Percentiles rank a stretch among this genome's conserved stretches.
phyloP scores from a whole-genome alignment of 2,113 vertebrate genomes.

The Craseonycteris thonglongyai region DNA sequence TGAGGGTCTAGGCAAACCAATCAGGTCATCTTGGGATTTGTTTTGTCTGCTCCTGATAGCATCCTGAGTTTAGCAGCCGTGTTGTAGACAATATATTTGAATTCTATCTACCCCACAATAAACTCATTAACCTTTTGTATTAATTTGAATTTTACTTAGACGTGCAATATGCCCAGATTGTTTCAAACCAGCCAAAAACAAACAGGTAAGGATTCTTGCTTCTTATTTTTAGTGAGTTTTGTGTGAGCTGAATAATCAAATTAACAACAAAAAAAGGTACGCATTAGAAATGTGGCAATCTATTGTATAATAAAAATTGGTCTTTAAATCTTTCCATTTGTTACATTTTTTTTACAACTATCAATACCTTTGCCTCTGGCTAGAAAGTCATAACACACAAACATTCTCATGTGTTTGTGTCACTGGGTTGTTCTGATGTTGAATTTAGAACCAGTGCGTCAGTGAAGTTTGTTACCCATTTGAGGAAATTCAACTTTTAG shows the following conservation, averaged over 20 bases:
- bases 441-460: conserved; percentile 16
- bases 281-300: not conserved
- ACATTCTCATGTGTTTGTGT: not conserved
- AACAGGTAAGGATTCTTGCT: conserved; percentile 83
- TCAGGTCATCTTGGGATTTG: not conserved
- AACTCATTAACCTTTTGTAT: conserved; percentile 42
- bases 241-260: conserved; percentile 41
- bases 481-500: not conserved
- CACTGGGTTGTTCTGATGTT: not conserved
- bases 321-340: conserved; percentile 31
- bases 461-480: not conserved
- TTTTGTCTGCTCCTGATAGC: not conserved
- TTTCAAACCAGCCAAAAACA: conserved; percentile 94
- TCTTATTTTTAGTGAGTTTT: conserved; percentile 40
- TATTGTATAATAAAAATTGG: not conserved
- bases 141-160: conserved; percentile 79
- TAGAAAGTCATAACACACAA: not conserved
- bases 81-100: conserved; percentile 39
- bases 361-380: not conserved
- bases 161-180: conserved; percentile 87
- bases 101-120: not conserved
- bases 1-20: not conserved
- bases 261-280: not conserved
- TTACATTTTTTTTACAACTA: not conserved
- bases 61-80: not conserved